Percentiles rank a stretch among this genome's conserved stretches.
Evolutionary conservation across 2,888 invertebrate genomes (phyloP).

Genomic region (Chironomus tentans): DNA sequence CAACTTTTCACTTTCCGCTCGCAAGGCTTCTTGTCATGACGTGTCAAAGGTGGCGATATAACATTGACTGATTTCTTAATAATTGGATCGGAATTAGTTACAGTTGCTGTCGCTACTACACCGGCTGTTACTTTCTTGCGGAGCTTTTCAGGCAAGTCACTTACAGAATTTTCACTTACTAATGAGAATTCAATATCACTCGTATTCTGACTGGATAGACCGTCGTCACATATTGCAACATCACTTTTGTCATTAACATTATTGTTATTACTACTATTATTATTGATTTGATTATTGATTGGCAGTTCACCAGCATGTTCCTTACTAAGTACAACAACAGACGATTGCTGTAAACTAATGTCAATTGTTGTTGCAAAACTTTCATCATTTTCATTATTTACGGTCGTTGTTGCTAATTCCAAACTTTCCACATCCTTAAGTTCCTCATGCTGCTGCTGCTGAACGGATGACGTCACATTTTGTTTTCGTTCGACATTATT

Average conservation of each 20-base stretch:
- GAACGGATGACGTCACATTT: too few relatives aligned
- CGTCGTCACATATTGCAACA: constrained; percentile 17
- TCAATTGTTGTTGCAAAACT: constrained; percentile 20
- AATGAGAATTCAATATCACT: constrained; percentile 25
- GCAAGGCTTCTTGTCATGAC: background rate
- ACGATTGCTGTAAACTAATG: constrained; percentile 13
- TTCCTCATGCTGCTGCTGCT: background rate
- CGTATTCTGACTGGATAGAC: constrained; percentile 21
- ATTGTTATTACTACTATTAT: background rate
- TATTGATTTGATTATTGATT: background rate
- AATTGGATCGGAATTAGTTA: constrained; percentile 22
- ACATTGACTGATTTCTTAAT: constrained; percentile 1
- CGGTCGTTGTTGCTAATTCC: background rate
- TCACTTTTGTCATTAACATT: constrained; percentile 4
- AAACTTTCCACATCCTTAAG: background rate
- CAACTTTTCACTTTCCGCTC: constrained; percentile 4
- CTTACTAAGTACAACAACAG: background rate
- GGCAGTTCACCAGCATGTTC: background rate
- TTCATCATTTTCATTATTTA: constrained; percentile 5
- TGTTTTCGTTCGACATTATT: background rate
- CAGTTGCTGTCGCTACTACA: background rate
- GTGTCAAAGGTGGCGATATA: background rate
- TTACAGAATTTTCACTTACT: constrained; percentile 18
- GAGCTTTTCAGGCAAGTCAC: background rate
- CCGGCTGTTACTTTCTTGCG: background rate